A percentile compares a stretch with the other conserved stretches of the same genome.
These are phyloP conservation scores for Trachurus trachurus DNA, from an alignment of 2,797 vertebrate species.

Conservation along the genomic window DNA sequence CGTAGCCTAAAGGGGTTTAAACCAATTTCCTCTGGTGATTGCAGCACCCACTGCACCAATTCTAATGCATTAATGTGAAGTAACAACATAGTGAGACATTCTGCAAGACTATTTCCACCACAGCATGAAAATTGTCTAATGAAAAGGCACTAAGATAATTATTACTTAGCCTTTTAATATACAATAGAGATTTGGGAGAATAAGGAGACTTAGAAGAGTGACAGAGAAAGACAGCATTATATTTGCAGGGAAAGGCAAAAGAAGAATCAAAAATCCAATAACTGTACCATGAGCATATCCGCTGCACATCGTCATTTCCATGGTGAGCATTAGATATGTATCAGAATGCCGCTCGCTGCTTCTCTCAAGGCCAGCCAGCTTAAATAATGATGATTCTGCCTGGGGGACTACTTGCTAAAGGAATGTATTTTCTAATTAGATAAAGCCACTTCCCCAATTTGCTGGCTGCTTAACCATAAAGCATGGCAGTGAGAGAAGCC, in stretches of 20 bases:
- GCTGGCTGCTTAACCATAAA: slow-evolving; percentile 86
- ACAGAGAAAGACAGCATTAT: slow-evolving; percentile 54
- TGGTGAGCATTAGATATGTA: slow-evolving; percentile 80
- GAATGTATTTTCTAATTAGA: slow-evolving; percentile 88
- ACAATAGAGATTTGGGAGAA: slow-evolving; percentile 58
- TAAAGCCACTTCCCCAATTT: slow-evolving; percentile 87
- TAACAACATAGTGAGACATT: slow-evolving; percentile 61
- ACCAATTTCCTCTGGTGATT: slow-evolving; percentile 64
- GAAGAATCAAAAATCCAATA: slow-evolving; percentile 59
- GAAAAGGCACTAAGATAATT: slow-evolving; percentile 70
- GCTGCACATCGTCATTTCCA: slow-evolving; percentile 71
- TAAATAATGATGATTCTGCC: slow-evolving; percentile 87
- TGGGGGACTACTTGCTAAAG: slow-evolving; percentile 81
- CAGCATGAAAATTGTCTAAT: slow-evolving; percentile 71
- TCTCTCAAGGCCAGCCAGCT: slow-evolving; percentile 82
- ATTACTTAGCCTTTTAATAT: slow-evolving; percentile 73
- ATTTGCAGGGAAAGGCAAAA: slow-evolving; percentile 47
- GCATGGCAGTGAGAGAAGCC: slow-evolving; percentile 79
- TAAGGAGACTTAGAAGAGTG: slow-evolving; percentile 35
- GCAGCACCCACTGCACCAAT: slow-evolving; percentile 51
- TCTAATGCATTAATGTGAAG: slow-evolving; percentile 50
- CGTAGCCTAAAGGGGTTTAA: slow-evolving; percentile 49
- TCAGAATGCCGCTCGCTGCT: slow-evolving; percentile 76
- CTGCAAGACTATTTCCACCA: slow-evolving; percentile 60
- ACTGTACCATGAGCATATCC: slow-evolving; percentile 72